Percentiles rank a stretch among this genome's conserved stretches.
Evolutionary conservation across 2,797 vertebrate species (phyloP).

Genomic region (Pipistrellus pipistrellus): DNA sequence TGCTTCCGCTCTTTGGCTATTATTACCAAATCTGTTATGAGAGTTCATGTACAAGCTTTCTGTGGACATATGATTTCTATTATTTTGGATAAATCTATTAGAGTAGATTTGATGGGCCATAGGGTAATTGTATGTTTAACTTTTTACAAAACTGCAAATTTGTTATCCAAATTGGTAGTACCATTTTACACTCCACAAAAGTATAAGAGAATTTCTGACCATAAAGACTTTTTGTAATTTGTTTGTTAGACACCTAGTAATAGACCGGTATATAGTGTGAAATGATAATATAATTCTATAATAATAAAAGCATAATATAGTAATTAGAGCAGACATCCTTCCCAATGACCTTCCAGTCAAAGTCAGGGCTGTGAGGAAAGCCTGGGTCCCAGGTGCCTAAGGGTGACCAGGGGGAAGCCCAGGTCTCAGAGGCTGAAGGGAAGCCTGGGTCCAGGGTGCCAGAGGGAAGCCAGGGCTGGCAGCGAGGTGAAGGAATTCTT

Average conservation of each 20-base stretch:
- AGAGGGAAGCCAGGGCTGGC: too few relatives aligned
- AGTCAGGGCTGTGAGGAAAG: too few relatives aligned
- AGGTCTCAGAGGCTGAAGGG: too few relatives aligned
- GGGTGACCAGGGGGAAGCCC: too few relatives aligned
- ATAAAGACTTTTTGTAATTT: background rate
- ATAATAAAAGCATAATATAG: too few relatives aligned
- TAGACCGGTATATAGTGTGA: background rate
- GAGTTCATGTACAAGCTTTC: background rate
- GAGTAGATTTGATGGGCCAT: background rate
- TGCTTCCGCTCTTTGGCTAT: background rate
- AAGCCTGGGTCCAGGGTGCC: too few relatives aligned
- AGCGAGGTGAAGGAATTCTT: too few relatives aligned
- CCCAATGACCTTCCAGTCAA: too few relatives aligned
- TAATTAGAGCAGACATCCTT: too few relatives aligned
- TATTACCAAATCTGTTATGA: background rate
- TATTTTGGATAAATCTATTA: background rate
- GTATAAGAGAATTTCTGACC: background rate
- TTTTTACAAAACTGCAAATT: constrained; percentile 21
- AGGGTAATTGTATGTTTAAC: background rate
- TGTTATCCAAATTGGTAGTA: background rate
- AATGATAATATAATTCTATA: background rate
- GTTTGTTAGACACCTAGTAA: background rate
- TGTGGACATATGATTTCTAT: background rate
- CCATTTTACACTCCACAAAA: background rate
- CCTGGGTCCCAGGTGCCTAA: too few relatives aligned